Conservation (phyloP, 2,113 vertebrate species). For the Paratilapia polleni region DNA sequence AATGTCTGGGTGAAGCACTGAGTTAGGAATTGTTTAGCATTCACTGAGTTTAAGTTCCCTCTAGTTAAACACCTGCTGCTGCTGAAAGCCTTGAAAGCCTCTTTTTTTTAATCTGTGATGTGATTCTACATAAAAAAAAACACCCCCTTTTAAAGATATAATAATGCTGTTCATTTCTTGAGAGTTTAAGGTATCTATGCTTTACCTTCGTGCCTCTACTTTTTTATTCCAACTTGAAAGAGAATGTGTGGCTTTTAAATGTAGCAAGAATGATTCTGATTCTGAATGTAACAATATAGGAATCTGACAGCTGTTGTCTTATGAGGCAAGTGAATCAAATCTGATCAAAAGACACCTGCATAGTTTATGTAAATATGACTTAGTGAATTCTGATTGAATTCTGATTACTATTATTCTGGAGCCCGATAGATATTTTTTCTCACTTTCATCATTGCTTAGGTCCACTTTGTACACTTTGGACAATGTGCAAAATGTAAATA, state of each 20-base stretch:
- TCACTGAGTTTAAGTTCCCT: neutral
- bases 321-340: neutral
- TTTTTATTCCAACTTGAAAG: neutral
- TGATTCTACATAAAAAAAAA: constrained; percentile 8
- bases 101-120: constrained; percentile 26
- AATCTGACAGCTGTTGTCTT: neutral
- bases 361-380: neutral
- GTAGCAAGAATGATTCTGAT: no score
- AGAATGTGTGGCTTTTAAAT: neutral
- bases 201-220: neutral
- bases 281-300: neutral
- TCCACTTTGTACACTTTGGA: neutral
- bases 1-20: neutral
- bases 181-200: neutral
- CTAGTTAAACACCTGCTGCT: constrained; percentile 1
- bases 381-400: neutral
- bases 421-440: neutral
- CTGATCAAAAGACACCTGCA: neutral
- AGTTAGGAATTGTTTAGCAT: constrained; percentile 11
- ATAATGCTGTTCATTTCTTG: constrained; percentile 1
- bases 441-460: neutral
- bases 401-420: neutral
- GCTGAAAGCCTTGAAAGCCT: constrained; percentile 23
- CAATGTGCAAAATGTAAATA: neutral
- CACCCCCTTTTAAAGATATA: neutral